Percentiles rank a stretch among this genome's conserved stretches.
phyloP scores from a whole-genome alignment of 2,113 vertebrate species.

The Lophochroa leadbeateri region DNA sequence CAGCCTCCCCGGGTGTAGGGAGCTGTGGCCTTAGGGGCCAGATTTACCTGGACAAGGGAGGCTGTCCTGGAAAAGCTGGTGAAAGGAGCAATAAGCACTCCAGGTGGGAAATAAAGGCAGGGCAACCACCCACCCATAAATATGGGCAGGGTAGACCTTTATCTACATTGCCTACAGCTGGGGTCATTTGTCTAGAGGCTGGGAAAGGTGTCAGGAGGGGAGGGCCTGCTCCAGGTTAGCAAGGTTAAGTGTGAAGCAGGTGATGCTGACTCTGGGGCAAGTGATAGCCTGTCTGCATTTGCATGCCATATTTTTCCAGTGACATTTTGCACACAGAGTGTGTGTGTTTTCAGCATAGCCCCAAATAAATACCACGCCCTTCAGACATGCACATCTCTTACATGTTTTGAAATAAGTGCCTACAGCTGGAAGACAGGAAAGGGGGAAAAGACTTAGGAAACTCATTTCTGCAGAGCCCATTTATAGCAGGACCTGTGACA shows the following conservation, averaged over 20 bases:
- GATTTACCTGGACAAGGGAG: neutral
- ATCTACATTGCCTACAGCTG: neutral
- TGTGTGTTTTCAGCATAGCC: neutral
- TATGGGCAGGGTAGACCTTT: neutral
- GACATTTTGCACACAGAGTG: neutral
- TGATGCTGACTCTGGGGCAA: constrained; percentile 2
- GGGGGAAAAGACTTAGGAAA: neutral
- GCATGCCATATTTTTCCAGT: constrained; percentile 9
- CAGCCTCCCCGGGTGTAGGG: neutral
- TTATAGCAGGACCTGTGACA: neutral
- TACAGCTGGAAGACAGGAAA: neutral
- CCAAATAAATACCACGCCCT: neutral
- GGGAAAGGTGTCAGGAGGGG: neutral
- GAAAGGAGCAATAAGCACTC: neutral
- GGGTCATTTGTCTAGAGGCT: neutral
- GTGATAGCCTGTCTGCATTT: neutral
- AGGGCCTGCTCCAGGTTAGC: neutral
- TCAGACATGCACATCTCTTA: neutral
- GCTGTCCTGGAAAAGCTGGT: neutral
- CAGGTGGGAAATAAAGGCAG: constrained; percentile 3
- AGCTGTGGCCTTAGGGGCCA: neutral
- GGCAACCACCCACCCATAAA: constrained; percentile 8
- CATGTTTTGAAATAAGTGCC: neutral
- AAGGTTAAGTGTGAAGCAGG: constrained; percentile 1
- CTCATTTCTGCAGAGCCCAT: neutral